These are phyloP conservation scores for Tauraco hartlaubi DNA, from an alignment of 2,797 vertebrate genomes.

Conservation along the genomic window DNA sequence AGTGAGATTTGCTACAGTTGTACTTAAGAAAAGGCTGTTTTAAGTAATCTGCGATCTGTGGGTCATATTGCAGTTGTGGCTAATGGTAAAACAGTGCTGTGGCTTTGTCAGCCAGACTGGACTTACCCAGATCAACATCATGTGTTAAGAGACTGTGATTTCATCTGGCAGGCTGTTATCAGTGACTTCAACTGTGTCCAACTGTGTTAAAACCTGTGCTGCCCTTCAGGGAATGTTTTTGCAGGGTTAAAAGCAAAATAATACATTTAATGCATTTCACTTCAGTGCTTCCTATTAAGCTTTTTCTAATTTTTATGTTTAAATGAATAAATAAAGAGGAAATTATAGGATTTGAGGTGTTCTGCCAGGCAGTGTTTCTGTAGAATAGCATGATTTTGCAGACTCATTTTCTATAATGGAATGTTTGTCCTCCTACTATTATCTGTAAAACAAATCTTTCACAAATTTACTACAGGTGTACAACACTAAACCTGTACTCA, in stretches of 20 bases:
- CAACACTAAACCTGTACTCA: not conserved
- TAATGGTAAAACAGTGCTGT: not conserved
- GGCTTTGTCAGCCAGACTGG: not conserved
- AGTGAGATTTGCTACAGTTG: not conserved
- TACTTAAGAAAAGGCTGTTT: not conserved
- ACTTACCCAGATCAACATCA: not conserved
- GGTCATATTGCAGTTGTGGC: not conserved
- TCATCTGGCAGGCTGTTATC: not conserved
- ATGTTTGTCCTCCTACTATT: not conserved
- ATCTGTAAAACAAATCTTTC: not conserved
- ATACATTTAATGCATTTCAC: not conserved
- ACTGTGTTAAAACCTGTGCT: not conserved
- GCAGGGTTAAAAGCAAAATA: not conserved
- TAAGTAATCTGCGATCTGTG: not conserved
- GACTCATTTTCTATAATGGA: not conserved
- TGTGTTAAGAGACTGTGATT: not conserved
- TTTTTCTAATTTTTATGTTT: conserved; percentile 1
- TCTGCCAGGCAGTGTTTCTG: not conserved
- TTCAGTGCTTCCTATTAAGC: not conserved
- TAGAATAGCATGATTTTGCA: not conserved
- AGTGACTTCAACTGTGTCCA: not conserved
- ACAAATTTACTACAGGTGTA: not conserved
- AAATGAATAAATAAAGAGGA: not conserved
- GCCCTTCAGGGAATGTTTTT: not conserved
- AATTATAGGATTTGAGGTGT: not conserved